Evolutionary conservation across 2,888 invertebrate genomes (phyloP), one percentile per base, ranked within the genome.

Genomic region (Eledone cirrhosa): DNA sequence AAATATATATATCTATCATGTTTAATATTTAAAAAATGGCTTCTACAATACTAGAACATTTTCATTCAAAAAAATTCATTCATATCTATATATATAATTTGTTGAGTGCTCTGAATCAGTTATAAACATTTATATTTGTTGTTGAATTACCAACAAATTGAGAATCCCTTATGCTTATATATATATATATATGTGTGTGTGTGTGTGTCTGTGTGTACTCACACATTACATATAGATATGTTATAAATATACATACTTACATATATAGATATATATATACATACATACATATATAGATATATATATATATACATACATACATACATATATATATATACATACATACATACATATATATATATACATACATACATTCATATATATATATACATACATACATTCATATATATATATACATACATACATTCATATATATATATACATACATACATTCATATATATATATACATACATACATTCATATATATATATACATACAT

Each of bases 401-500:
- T 14, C 8, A 11, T 22, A 24, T 24, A 65, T 22, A 22, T 22
- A 27, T 63, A 65, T 14, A 65, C 27, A 29, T 4, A 0, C 24
- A n/a, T 16, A 67, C 27, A 31, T 67, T 5, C 27, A 67, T 24
- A 19, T 27, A 63, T 63, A 14, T 63, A 63, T 5, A 63, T 63
- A 63, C 19, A 63, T 63, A 19, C 19, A 63, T 63, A 63, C 19
- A 19, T 63, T 1, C 19, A 19, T 63, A 19, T 19, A 19, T 63
- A 19, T 19, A 24, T 11, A 24, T 24, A 24, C 11, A 24, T 63
- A 63, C 19, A 63, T 1, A 63, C 19, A 7, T 63, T 1, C 19
- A 63, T 63, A 63, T 63, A 63, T 63, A 63, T 63, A 63, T 63
- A 63, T 19, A 53, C n/a, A 53, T 53, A 53, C n/a, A 53, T 53